Evolutionary conservation across 2,797 vertebrate species (phyloP), one percentile per base, ranked within the genome.

Genomic region (Acrossocheilus wenchowensis): DNA sequence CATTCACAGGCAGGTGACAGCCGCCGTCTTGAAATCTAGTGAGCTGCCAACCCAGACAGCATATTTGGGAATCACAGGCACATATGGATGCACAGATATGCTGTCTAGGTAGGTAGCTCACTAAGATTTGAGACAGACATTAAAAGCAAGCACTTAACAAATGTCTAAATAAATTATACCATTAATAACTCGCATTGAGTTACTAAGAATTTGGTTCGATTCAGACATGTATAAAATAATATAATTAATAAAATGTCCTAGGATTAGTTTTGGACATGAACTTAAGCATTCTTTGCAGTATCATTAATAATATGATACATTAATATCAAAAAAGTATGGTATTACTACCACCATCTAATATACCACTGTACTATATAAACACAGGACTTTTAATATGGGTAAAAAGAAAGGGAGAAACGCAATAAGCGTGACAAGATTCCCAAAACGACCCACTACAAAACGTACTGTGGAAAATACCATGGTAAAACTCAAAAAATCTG

Each of bases 1-100:
- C 43, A 84, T 77, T 84, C 82, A 77, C 30, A 66, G 60, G 73
- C 15, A 66, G 45, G 73, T 84, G 82, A 77, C 82, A 84, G 50
- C 3, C 26, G 12, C 54, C 6, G 73, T 66, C 43, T 66, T 68
- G 9, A 77, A 78, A 78, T n/a, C 43, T 5, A 84, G 62, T 9
- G 15, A 69, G 34, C 45, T 43, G 48, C 15, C 9, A 69, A 84
- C 6, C 15, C 64, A 69, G 74, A 52, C 48, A 57, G 45, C 48
- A 17, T 69, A 43, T 52, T 84, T 66, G 5, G 9, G 23, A n/a
- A 77, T 41, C 43, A 68, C 64, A 52, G 5, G 57, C 62, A 57
- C n/a, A 54, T 78, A 43, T 26, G 12, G n/a, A 57, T 43, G n/a
- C 48, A 50, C 60, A 79, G 14, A 43, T 8, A 62, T 62, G 36